Evolutionary conservation across 2,888 invertebrate species (phyloP), one percentile per base, ranked within the genome.

Genomic region (Chloroclystis v-ata): DNA sequence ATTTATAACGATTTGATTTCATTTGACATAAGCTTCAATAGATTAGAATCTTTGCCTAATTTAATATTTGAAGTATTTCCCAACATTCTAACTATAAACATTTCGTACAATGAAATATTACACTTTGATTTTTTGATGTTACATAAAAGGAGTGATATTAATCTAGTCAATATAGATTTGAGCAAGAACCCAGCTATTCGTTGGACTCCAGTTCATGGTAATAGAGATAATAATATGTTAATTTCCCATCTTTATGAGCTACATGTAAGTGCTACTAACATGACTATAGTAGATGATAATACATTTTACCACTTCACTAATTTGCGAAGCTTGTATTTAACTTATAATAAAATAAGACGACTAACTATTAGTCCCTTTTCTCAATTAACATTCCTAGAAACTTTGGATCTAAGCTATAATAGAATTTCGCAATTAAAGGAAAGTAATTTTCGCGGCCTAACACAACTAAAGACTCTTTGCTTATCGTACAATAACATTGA

Each of bases 351-450:
- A 67, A 94, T 96, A 54, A 91, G 93, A 6, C 89, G 94, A 41
- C 90, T 97, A 30, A 94, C 95, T 0, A 94, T 96, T 0, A 94
- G 95, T 29, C 96, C 96, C 4, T 96, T 97, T 72, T 90, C 91
- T 42, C 92, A 91, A 57, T 87, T 96, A 39, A 89, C 90, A 10
- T 91, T 92, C 70, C 87, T 97, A 54, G 89, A 95, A 51, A 95
- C 94, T 11, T 88, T 97, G 52, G 95, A 96, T 76, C 79, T 97
- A 43, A 94, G 95, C 57, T 89, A 91, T 61, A 97, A 97, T 73
- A 93, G 93, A 70, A 89, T 97, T 60, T 94, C 94, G 57, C 86
- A 94, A 58, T 77, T 97, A 51, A 95, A 96, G 49, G 93, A 93
- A 67, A 96, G 96, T 75, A 91, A 96, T 56, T 89, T 97, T 61